Evolutionary conservation across 2,797 vertebrate species (phyloP).

Genomic region (Falco cherrug): DNA sequence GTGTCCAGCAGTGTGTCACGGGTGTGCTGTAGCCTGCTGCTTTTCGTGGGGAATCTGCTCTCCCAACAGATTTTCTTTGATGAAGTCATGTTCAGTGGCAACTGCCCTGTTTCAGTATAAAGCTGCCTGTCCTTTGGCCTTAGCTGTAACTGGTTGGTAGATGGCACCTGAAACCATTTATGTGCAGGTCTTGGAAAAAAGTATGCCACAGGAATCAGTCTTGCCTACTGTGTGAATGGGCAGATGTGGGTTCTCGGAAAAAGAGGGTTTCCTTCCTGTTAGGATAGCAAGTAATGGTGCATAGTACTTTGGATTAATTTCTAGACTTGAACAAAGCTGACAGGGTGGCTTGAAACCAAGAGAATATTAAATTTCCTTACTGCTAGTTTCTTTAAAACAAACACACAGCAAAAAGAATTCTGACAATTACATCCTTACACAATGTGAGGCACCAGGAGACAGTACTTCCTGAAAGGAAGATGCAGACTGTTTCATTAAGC

Average conservation of each 20-base stretch:
- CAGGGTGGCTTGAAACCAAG: not conserved
- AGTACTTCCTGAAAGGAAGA: not conserved
- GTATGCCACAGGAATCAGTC: not conserved
- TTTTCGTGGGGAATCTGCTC: not conserved
- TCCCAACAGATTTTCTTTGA: not conserved
- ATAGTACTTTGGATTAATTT: not conserved
- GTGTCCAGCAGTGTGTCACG: not conserved
- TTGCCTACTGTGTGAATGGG: not conserved
- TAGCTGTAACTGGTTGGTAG: not conserved
- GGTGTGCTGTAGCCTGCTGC: not conserved
- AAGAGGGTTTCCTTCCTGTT: not conserved
- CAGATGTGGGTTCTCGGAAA: not conserved
- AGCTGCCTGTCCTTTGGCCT: not conserved
- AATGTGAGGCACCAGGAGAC: not conserved
- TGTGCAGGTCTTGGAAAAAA: not conserved
- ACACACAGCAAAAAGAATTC: not conserved
- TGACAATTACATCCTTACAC: not conserved
- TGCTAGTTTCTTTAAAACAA: not conserved
- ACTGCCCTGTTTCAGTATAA: not conserved
- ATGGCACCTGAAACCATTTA: not conserved
- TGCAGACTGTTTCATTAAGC: not conserved
- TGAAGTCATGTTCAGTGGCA: not conserved
- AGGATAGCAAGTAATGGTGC: not conserved
- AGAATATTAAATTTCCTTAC: not conserved
- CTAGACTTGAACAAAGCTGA: not conserved